Evolutionary conservation across 2,113 vertebrate species (phyloP).

Genomic region (Sakesphorus luctuosus): DNA sequence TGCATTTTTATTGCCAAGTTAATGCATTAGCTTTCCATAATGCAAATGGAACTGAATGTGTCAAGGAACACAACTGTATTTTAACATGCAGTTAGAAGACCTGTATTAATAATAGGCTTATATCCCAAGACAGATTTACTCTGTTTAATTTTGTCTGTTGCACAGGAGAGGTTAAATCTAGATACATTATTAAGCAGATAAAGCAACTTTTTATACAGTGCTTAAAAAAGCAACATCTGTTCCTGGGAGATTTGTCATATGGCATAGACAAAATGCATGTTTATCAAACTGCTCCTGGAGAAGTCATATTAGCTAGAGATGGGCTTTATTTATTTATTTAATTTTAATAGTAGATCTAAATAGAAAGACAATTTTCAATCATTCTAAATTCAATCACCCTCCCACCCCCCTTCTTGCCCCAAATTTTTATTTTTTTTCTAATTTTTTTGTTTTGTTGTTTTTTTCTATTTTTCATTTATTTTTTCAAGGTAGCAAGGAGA

Average conservation of each 20-base stretch:
- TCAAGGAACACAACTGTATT: conserved; percentile 11
- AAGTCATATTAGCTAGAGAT: neutral
- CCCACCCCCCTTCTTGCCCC: neutral
- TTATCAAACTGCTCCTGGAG: neutral
- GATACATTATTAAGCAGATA: conserved; percentile 20
- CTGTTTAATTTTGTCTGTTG: conserved; percentile 42
- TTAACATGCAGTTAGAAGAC: neutral
- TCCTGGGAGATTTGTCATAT: conserved; percentile 7
- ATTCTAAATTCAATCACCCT: neutral
- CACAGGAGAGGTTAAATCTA: conserved; percentile 35
- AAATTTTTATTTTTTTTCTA: too few species aligned
- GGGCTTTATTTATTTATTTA: neutral
- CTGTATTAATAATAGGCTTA: neutral
- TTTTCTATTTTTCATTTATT: neutral
- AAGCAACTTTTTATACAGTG: neutral
- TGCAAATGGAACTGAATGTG: neutral
- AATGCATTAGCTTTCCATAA: neutral
- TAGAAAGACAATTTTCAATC: neutral
- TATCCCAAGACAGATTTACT: conserved; percentile 18
- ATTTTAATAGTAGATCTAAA: neutral
- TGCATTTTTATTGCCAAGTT: conserved; percentile 13
- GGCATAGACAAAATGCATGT: neutral
- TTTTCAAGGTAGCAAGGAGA: neutral
- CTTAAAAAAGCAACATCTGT: neutral
- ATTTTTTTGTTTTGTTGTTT: too few species aligned